Evolutionary conservation across 2,113 vertebrate genomes (phyloP), one percentile per base, ranked within the genome.

Genomic region (Hystrix cristata): DNA sequence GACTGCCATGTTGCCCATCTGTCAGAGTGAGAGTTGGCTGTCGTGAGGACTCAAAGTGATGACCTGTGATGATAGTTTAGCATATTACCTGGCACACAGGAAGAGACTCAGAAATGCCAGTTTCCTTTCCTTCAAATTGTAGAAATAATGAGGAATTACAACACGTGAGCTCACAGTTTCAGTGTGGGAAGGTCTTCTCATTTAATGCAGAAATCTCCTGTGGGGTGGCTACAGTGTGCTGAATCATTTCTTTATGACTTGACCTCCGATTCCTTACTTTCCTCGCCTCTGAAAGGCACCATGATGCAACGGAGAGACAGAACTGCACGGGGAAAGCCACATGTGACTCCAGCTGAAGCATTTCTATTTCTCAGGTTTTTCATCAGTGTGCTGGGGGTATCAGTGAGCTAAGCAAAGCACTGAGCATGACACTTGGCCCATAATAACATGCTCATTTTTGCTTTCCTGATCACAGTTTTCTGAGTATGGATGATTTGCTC

Each of bases 111-210:
- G 55, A 93, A 91, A 79, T 12, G 46, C 34, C 51, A 60, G 48
- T 89, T 95, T 96, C 84, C 87, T 89, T 90, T 96, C 48, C 69
- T 18, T 84, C 81, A 69, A 76, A 27, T 48, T 55, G 51, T 67
- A 90, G 69, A 76, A 71, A 14, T 23, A 82, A 60, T 6, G 69
- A 90, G 62, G 62, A 96, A 90, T 95, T 79, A 64, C 3, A 29
- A 76, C 64, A 43, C 25, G 12, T 0, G 1, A 80, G 57, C 67
- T 83, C 79, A 67, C 0, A 0, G 43, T 79, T 64, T 64, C 19
- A 16, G 53, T 29, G 14, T 65, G 29, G 46, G 71, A 69, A 72
- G 64, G 4, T 13, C 23, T 16, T 85, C 15, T 78, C 14, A 14
- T 7, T 7, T 34, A 23, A 55, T 4, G 13, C 19, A 67, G 65